These are phyloP conservation scores for Acanthosepion esculentum DNA, from an alignment of 2,888 invertebrate species.

Conservation along the genomic window DNA sequence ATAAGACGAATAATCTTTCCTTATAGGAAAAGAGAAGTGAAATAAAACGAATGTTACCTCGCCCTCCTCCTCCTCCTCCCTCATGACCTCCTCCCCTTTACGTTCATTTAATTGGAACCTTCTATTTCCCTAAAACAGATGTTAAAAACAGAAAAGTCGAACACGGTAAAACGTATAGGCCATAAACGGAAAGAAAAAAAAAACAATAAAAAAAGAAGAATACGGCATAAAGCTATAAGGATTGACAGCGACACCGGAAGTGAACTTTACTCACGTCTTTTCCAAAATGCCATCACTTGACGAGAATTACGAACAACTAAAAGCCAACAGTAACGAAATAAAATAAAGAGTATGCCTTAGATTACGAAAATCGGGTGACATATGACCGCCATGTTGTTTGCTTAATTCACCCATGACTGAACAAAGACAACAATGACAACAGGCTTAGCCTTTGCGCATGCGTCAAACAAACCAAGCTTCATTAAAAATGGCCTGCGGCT, in stretches of 20 bases:
- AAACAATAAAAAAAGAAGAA: neutral
- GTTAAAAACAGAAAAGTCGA: neutral
- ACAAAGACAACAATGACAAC: slow-evolving; percentile 3
- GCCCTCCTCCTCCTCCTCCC: neutral
- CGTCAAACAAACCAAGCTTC: neutral
- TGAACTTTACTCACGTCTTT: neutral
- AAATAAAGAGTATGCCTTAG: neutral
- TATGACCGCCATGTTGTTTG: neutral
- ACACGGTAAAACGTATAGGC: neutral
- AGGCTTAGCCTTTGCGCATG: neutral
- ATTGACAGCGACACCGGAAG: slow-evolving; percentile 6
- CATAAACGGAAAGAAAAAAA: neutral
- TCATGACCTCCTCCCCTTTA: neutral
- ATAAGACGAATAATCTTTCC: no score
- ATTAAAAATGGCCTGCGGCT: neutral
- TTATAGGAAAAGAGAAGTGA: no score
- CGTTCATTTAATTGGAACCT: neutral
- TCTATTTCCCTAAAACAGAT: neutral
- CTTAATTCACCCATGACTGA: neutral
- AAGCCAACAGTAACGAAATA: neutral
- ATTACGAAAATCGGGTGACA: neutral
- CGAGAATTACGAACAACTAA: neutral
- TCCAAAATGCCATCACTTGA: neutral
- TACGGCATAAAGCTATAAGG: neutral
- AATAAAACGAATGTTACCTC: no score